phyloP scores from a whole-genome alignment of 30 jellyfish, hydroid and myxozoan genomes.

The Aurelia aurita region DNA sequence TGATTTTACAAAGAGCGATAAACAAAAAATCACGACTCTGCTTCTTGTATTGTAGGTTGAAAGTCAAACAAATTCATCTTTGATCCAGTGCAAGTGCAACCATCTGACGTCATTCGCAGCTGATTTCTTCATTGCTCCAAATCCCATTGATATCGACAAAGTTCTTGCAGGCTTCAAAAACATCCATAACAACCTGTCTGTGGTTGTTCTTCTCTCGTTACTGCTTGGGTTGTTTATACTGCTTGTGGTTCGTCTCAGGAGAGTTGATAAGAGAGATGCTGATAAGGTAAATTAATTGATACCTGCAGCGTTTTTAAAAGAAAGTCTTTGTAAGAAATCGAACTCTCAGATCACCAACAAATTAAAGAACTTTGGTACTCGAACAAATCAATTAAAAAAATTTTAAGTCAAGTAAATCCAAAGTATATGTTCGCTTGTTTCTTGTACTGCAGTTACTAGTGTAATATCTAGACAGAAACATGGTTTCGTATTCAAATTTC shows the following conservation, averaged over 20 bases:
- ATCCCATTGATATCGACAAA: constrained; percentile 89
- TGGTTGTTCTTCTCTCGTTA: constrained; percentile 49
- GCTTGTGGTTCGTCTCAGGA: constrained; percentile 60
- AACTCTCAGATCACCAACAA: not conserved
- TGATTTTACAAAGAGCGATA: no score
- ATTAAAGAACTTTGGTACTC: no score
- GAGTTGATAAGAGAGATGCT: constrained; percentile 52
- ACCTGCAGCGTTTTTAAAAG: not conserved
- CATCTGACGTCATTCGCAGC: constrained; percentile 90
- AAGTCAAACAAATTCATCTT: constrained; percentile 50
- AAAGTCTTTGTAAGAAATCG: not conserved
- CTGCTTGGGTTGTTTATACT: constrained; percentile 37
- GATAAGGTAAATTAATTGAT: constrained; percentile 75
- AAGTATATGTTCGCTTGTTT: no score
- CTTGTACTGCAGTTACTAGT: no score
- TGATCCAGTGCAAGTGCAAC: constrained; percentile 77
- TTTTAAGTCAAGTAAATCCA: no score
- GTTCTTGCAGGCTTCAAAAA: constrained; percentile 85
- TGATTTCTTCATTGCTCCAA: constrained; percentile 87
- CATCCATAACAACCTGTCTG: constrained; percentile 70
- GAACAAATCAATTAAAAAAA: no score
- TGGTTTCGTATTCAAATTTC: no score
- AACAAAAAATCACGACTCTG: no score
- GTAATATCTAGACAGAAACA: no score
- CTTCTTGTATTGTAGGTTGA: constrained; percentile 67